Conservation (phyloP, 2,113 vertebrate genomes). For the Catagonus wagneri region DNA sequence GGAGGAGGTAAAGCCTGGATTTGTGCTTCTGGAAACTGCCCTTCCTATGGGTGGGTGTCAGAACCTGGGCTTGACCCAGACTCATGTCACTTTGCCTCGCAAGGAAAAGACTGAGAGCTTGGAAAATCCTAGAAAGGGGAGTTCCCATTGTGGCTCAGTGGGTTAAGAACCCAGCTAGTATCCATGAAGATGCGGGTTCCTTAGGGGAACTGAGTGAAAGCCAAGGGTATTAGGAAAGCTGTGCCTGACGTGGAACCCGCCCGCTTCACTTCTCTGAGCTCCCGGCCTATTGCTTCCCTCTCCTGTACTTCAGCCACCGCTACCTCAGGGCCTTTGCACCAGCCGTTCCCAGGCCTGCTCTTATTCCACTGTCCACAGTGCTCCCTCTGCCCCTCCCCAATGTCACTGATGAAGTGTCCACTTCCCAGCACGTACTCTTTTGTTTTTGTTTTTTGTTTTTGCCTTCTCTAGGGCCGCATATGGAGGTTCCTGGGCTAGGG, state of each 20-base stretch:
- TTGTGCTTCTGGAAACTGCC: neutral
- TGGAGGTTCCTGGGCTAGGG: no score
- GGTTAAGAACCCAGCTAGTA: no score
- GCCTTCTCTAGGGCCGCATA: no score
- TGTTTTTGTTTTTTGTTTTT: no score
- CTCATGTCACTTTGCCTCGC: neutral
- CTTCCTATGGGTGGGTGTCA: neutral
- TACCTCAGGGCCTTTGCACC: neutral
- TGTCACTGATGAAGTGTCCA: neutral
- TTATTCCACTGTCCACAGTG: neutral
- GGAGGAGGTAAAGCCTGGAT: neutral
- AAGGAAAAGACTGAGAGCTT: constrained; percentile 29
- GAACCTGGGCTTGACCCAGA: neutral
- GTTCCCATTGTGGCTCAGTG: no score
- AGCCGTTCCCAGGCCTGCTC: neutral
- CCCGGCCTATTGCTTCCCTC: neutral
- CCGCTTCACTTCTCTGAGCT: neutral
- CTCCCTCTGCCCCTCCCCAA: neutral
- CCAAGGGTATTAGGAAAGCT: neutral
- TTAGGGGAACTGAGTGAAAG: neutral
- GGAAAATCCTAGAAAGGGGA: neutral
- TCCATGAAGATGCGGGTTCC: neutral
- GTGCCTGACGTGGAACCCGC: neutral
- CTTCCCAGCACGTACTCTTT: neutral
- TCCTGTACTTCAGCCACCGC: neutral